Evolutionary conservation across 2,113 vertebrate species (phyloP), one percentile per base, ranked within the genome.

Genomic region (Prolemur simus): DNA sequence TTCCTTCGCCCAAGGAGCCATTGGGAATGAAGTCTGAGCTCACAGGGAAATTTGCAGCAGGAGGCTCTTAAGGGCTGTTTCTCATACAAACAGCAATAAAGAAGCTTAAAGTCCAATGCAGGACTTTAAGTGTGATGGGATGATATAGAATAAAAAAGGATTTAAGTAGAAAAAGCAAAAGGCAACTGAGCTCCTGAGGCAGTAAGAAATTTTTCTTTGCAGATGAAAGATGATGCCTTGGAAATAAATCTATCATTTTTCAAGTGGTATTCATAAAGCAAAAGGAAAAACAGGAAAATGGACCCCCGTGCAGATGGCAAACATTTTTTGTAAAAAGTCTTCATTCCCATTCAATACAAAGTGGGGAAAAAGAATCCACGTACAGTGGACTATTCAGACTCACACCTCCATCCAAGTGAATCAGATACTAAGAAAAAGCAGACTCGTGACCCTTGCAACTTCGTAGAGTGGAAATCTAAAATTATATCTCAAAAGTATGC

Each of bases 131-230:
- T 77, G 34, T 92, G 85, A 95, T 85, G 14, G 63, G n/a, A 76
- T 69, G 60, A 82, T 21, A 93, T 25, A 92, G 58, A 92, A 71
- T 96, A 85, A 73, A 96, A 92, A 93, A 32, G 81, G 45, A 81
- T 85, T 96, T 96, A 95, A 88, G 66, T 54, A 47, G 58, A 76
- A 82, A 91, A 80, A 58, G 69, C 42, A 83, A 93, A 84, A 81
- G 13, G 25, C n/a, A 93, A 34, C 85, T 56, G 34, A 91, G 52
- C 7, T 89, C 87, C 58, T 83, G 45, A 82, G 68, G 78, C 85
- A 89, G 54, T 69, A 66, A 93, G 81, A 91, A 85, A 66, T 69
- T 84, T 68, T 93, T 93, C 91, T 97, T 85, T 95, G 92, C n/a
- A 87, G 87, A 93, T 91, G 29, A 96, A 90, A 96, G 81, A 85